phyloP scores from a whole-genome alignment of 2,888 invertebrate species.

The Eristalinus sepulchralis region DNA sequence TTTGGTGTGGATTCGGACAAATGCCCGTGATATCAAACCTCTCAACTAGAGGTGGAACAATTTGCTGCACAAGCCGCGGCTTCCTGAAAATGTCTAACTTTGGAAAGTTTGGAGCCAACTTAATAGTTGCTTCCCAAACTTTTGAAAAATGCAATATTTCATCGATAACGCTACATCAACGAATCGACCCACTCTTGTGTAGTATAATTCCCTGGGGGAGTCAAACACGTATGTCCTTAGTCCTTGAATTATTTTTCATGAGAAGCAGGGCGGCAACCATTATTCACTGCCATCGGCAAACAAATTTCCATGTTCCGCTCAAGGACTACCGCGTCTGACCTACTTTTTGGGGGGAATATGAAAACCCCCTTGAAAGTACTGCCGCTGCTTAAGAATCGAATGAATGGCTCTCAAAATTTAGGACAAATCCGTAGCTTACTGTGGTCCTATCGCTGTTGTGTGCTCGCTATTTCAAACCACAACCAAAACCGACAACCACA shows the following conservation, averaged over 20 bases:
- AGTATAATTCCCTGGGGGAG: background rate
- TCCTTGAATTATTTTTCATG: background rate
- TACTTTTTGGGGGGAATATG: background rate
- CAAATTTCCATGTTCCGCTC: background rate
- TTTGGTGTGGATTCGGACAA: too few species aligned
- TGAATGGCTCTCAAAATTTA: background rate
- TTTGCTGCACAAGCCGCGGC: too few species aligned
- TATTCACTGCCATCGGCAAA: background rate
- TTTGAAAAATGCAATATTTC: too few species aligned
- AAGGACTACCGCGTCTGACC: background rate
- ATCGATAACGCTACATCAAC: too few species aligned
- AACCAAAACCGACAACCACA: background rate
- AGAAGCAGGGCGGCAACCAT: background rate
- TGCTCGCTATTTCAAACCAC: background rate
- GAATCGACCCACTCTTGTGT: too few species aligned
- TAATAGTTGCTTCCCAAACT: too few species aligned
- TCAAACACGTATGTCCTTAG: background rate
- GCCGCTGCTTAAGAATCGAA: background rate
- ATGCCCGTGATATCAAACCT: too few species aligned
- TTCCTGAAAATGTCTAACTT: too few species aligned
- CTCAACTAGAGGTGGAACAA: too few species aligned
- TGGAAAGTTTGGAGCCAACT: too few species aligned
- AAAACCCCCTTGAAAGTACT: background rate
- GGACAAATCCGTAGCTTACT: background rate
- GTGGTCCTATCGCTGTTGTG: background rate